Evolutionary conservation across 1,140 invertebrate genomes (phyloP).

Genomic region (Laupala kohalensis): DNA sequence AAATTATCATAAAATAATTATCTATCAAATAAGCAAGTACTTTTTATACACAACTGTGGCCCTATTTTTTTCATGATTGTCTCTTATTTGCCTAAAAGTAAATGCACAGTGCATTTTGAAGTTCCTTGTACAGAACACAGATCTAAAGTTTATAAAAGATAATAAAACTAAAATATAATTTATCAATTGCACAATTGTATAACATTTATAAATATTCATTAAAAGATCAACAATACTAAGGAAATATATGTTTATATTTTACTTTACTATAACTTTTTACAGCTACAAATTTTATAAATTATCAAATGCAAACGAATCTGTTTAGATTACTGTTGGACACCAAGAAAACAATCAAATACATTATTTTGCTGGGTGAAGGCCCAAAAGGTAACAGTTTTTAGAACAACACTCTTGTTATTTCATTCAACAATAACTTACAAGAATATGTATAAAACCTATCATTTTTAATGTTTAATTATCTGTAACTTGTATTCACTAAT

Average conservation of each 20-base stretch:
- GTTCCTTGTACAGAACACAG: background rate
- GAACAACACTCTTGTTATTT: background rate
- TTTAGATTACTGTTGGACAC: background rate
- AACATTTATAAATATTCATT: background rate
- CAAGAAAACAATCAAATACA: background rate
- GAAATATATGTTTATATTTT: background rate
- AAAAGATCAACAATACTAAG: background rate
- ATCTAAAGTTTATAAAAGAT: background rate
- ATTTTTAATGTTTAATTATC: background rate
- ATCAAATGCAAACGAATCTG: background rate
- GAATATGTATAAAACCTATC: background rate
- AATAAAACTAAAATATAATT: background rate
- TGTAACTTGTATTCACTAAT: background rate
- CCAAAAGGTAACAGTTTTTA: background rate
- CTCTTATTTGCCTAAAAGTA: background rate
- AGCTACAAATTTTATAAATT: background rate
- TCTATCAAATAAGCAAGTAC: background rate
- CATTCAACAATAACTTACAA: background rate
- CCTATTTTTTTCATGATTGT: background rate
- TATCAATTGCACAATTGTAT: background rate
- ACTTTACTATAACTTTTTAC: too few relatives aligned
- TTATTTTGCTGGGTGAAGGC: background rate
- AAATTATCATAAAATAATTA: background rate
- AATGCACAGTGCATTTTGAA: background rate
- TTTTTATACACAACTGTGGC: background rate